phyloP scores from a whole-genome alignment of 2,113 vertebrate genomes.

The Harpagus bidentatus region DNA sequence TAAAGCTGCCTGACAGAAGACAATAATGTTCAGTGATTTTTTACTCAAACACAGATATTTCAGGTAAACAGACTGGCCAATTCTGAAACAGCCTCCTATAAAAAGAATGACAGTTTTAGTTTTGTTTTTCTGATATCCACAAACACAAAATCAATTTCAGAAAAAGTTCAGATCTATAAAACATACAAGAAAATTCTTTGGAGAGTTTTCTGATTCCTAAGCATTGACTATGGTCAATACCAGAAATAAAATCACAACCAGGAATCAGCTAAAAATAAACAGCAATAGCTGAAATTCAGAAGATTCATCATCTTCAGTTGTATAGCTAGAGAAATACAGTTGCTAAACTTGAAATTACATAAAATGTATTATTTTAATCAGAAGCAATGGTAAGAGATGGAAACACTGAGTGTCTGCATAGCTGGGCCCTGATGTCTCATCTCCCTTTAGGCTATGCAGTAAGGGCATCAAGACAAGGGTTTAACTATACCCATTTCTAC shows the following conservation, averaged over 20 bases:
- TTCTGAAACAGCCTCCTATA: neutral
- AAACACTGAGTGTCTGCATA: neutral
- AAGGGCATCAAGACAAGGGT: neutral
- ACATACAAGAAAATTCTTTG: neutral
- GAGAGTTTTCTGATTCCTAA: neutral
- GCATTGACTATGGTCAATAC: neutral
- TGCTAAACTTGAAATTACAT: neutral
- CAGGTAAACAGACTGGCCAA: neutral
- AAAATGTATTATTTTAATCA: neutral
- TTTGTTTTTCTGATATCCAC: neutral
- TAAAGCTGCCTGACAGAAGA: neutral
- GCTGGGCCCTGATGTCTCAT: neutral
- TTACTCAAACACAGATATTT: neutral
- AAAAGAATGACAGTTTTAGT: neutral
- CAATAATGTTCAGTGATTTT: neutral
- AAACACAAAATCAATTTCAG: neutral
- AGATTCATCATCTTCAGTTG: neutral
- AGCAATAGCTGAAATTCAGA: neutral
- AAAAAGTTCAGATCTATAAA: neutral
- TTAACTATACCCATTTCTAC: neutral
- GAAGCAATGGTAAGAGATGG: neutral
- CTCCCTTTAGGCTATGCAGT: neutral
- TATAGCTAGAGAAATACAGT: neutral
- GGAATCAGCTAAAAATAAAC: neutral
- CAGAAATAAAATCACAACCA: neutral